Conservation (phyloP, 2,113 vertebrate genomes). For the Tyto alba region DNA sequence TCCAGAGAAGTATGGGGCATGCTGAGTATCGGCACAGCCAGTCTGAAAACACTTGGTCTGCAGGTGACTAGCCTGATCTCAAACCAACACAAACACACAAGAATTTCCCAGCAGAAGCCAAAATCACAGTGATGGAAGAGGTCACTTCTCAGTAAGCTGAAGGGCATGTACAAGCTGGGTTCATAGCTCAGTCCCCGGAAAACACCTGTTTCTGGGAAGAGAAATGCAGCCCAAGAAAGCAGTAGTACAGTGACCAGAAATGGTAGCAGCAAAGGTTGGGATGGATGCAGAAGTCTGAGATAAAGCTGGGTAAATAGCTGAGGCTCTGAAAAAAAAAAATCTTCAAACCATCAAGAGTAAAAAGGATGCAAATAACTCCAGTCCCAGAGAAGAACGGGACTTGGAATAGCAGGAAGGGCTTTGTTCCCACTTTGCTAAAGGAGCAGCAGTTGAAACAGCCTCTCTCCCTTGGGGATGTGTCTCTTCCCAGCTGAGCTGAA, state of each 20-base stretch:
- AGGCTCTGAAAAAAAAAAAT: not conserved
- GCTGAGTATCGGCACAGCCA: fast-evolving
- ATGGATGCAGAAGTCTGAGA: not conserved
- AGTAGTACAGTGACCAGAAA: not conserved
- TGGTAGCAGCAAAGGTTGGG: not conserved
- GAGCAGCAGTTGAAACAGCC: not conserved
- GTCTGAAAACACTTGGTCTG: not conserved
- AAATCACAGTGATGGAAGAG: not conserved
- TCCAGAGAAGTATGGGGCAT: not conserved
- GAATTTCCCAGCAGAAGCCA: not conserved
- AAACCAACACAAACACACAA: not conserved
- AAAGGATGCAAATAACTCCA: not conserved
- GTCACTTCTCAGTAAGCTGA: not conserved
- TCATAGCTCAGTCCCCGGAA: not conserved
- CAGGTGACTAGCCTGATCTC: not conserved
- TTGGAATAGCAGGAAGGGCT: not conserved
- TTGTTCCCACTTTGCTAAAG: not conserved
- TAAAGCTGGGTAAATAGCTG: not conserved
- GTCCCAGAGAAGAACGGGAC: not conserved
- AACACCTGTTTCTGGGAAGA: not conserved
- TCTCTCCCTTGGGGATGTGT: not conserved
- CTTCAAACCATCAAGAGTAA: not conserved
- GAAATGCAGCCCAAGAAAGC: not conserved
- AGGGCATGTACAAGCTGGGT: not conserved
- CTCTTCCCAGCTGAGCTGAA: not conserved